A percentile compares a stretch with the other conserved stretches of the same genome.
Evolutionary conservation across 2,888 invertebrate species (phyloP).

Genomic region (Caenorhabditis zanzibari): DNA sequence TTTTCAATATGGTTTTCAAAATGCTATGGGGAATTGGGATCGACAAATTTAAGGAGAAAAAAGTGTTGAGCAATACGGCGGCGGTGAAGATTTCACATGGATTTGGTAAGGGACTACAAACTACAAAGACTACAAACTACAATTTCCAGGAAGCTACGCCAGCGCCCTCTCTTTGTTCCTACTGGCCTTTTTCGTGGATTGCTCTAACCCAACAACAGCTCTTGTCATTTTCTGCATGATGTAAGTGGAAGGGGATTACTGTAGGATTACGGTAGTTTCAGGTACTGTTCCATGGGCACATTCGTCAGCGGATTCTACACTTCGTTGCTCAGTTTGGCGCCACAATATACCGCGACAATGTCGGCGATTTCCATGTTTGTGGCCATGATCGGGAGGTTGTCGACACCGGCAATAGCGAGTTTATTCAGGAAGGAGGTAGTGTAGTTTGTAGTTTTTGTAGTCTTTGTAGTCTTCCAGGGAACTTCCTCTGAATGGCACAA

Average conservation of each 20-base stretch:
- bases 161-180: constrained; percentile 62
- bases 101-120: constrained; percentile 51
- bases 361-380: constrained; percentile 75
- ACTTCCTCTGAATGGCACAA: constrained; percentile 66
- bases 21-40: constrained; percentile 72
- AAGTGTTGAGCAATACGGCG: constrained; percentile 64
- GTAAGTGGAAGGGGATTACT: no score
- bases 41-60: constrained; percentile 71
- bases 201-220: constrained; percentile 69
- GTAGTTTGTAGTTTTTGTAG: not conserved
- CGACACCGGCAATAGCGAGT: constrained; percentile 68
- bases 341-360: constrained; percentile 76
- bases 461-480: constrained; percentile 51
- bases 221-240: constrained; percentile 69
- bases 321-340: constrained; percentile 74
- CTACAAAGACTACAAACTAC: not conserved
- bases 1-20: constrained; percentile 71
- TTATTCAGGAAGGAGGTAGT: constrained; percentile 67
- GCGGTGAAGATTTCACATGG: constrained; percentile 72
- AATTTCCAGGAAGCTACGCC: constrained; percentile 67
- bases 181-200: constrained; percentile 76
- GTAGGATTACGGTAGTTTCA: no score
- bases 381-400: constrained; percentile 70
- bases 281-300: constrained; percentile 63
- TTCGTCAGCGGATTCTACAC: constrained; percentile 76